Conservation (phyloP, 2,888 invertebrate species). For the Tetheella fluctuosa region DNA sequence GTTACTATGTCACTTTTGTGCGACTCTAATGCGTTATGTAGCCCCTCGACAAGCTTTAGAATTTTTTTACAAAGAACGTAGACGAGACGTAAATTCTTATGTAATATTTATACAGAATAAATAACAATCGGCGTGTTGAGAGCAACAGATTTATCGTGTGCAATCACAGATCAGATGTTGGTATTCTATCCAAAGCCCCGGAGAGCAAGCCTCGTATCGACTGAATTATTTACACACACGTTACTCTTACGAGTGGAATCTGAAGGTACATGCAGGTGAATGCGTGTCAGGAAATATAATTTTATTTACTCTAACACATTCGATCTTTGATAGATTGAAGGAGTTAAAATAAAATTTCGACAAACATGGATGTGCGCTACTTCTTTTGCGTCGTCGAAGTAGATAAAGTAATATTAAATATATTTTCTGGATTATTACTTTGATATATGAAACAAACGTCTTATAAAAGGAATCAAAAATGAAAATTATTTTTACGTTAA, state of each 20-base stretch:
- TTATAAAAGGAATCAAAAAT: too few relatives aligned
- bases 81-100: constrained; percentile 14
- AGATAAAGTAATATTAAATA: too few relatives aligned
- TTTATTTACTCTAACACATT: constrained; percentile 36
- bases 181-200: constrained; percentile 73
- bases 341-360: constrained; percentile 31
- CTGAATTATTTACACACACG: constrained; percentile 79
- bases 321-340: constrained; percentile 31
- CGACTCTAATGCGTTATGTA: constrained; percentile 1
- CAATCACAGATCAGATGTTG: constrained; percentile 80
- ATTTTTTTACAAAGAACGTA: neutral
- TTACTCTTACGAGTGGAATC: constrained; percentile 47
- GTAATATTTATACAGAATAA: constrained; percentile 46
- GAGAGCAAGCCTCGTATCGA: constrained; percentile 67
- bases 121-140: constrained; percentile 55
- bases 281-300: constrained; percentile 52
- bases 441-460: too few relatives aligned
- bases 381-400: too few relatives aligned
- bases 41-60: constrained; percentile 3
- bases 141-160: constrained; percentile 71
- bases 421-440: too few relatives aligned
- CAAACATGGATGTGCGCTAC: too few relatives aligned
- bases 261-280: constrained; percentile 25
- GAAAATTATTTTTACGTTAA: too few relatives aligned
- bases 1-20: neutral